A percentile compares a stretch with the other conserved stretches of the same genome.
Conservation (phyloP, 2,888 invertebrate genomes). For the Limnephilus auricula region DNA sequence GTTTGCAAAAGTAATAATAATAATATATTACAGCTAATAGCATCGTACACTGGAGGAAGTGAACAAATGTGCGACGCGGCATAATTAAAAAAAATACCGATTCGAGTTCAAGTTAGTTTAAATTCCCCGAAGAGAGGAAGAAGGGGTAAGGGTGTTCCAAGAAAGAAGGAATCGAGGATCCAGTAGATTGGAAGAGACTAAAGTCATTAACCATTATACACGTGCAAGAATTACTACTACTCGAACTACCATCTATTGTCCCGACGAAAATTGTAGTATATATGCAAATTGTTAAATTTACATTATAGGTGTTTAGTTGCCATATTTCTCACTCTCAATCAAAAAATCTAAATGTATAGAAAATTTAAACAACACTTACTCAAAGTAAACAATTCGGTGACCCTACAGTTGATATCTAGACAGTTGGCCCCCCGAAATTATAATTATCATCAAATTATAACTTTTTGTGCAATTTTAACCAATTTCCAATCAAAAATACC, state of each 20-base stretch:
- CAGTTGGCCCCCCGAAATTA: no score
- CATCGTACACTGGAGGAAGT: not conserved
- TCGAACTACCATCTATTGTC: not conserved
- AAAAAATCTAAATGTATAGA: no score
- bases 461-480: no score
- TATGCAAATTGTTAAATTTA: not conserved
- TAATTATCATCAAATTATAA: no score
- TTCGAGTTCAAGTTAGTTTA: not conserved
- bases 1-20: not conserved
- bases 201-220: slow-evolving; percentile 7
- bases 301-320: no score
- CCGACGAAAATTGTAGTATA: not conserved
- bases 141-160: slow-evolving; percentile 23
- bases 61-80: not conserved
- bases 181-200: not conserved
- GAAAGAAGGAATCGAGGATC: slow-evolving; percentile 19
- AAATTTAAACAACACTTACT: no score
- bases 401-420: no score
- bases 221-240: slow-evolving; percentile 13
- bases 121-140: slow-evolving; percentile 10
- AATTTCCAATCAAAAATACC: no score
- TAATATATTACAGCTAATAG: not conserved
- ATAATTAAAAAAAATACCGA: not conserved
- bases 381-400: no score
- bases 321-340: no score